phyloP scores from a whole-genome alignment of 2,797 vertebrate genomes.

The Sphenodon punctatus region DNA sequence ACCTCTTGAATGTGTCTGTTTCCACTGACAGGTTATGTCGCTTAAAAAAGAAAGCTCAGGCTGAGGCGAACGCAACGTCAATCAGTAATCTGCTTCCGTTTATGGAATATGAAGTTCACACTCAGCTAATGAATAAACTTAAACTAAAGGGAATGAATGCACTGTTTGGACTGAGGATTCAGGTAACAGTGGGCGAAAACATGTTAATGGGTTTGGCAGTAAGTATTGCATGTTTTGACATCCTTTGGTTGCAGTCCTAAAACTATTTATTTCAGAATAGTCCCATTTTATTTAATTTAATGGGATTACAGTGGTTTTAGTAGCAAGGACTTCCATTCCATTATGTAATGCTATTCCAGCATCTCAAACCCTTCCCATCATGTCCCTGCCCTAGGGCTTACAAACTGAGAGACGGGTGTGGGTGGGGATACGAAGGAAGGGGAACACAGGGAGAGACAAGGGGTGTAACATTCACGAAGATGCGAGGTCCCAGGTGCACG shows the following conservation, averaged over 20 bases:
- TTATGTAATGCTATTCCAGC: background rate
- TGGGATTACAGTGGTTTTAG: no score
- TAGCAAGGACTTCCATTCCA: background rate
- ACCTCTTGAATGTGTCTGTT: background rate
- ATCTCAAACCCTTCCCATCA: rapidly evolving
- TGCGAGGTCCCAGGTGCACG: no score
- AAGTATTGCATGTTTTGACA: conserved; percentile 67
- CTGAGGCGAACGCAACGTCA: conserved; percentile 92
- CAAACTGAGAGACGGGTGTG: no score
- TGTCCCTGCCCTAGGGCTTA: background rate
- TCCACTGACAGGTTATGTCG: conserved; percentile 86
- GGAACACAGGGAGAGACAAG: no score
- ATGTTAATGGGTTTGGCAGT: conserved; percentile 97
- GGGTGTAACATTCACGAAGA: no score
- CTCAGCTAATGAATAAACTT: conserved; percentile 97
- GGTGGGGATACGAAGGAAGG: no score
- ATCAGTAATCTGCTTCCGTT: conserved; percentile 97
- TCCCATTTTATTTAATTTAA: no score
- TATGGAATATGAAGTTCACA: conserved; percentile 98
- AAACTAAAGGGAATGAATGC: conserved; percentile 97
- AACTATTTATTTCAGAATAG: no score
- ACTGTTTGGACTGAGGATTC: conserved; percentile 92
- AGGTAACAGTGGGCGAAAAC: conserved; percentile 96
- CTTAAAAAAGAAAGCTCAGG: conserved; percentile 96
- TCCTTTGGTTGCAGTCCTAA: no score